These are phyloP conservation scores for Lochmaea crataegi DNA, from an alignment of 2,888 invertebrate species.

Conservation along the genomic window DNA sequence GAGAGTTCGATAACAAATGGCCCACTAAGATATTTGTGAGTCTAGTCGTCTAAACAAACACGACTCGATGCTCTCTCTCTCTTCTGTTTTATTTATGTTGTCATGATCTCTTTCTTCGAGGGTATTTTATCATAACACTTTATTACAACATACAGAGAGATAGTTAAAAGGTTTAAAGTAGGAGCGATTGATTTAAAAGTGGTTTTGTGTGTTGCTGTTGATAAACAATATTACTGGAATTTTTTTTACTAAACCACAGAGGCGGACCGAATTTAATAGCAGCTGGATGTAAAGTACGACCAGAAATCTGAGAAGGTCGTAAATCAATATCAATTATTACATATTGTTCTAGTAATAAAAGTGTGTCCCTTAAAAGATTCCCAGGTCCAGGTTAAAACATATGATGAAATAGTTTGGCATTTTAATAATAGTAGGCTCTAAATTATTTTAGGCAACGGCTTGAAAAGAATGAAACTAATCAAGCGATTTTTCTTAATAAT, in stretches of 20 bases:
- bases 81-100: constrained; percentile 37
- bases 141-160: constrained; percentile 24
- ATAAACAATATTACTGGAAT: neutral
- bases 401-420: no score
- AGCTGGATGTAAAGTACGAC: no score
- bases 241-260: neutral
- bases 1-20: constrained; percentile 23
- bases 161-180: constrained; percentile 45
- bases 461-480: no score
- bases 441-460: no score
- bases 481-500: no score
- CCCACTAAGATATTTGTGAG: constrained; percentile 34
- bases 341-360: no score
- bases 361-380: no score
- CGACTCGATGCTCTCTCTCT: constrained; percentile 15
- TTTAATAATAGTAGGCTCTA: no score
- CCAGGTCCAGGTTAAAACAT: no score
- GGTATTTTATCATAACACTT: constrained; percentile 38
- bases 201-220: neutral
- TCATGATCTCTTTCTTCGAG: constrained; percentile 31
- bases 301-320: no score
- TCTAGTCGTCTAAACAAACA: constrained; percentile 33
- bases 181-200: constrained; percentile 41
- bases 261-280: no score
- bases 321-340: no score